Percentiles rank a stretch among this genome's conserved stretches.
Conservation (phyloP, 2,113 vertebrate genomes). For the Numenius arquata region DNA sequence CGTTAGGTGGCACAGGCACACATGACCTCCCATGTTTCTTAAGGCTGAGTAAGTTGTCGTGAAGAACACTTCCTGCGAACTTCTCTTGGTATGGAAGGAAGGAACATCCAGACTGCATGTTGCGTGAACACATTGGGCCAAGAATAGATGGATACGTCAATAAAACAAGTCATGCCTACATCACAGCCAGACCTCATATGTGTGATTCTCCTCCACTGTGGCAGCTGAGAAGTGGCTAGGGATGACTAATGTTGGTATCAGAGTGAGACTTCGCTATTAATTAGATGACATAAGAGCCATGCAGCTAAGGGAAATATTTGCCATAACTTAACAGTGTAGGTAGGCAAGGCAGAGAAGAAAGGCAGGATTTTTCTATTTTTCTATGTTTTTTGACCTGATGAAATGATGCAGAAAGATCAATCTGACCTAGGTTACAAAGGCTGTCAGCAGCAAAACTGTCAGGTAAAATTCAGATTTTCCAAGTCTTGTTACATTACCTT, state of each 20-base stretch:
- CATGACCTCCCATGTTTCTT: neutral
- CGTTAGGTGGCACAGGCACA: neutral
- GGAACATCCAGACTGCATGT: rapidly evolving
- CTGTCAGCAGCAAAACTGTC: neutral
- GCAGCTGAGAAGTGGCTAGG: neutral
- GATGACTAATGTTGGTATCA: neutral
- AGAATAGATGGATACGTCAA: neutral
- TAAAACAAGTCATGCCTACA: neutral
- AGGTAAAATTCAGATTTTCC: neutral
- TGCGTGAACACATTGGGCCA: neutral
- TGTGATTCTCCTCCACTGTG: neutral
- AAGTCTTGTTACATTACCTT: rapidly evolving
- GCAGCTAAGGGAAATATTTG: neutral
- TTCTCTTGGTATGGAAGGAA: neutral
- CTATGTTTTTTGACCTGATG: neutral
- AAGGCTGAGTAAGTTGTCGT: neutral
- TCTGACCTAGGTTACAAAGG: neutral
- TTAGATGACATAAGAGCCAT: neutral
- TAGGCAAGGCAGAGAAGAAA: neutral
- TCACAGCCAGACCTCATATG: neutral
- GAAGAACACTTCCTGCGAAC: neutral
- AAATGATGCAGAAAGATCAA: neutral
- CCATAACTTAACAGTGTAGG: neutral
- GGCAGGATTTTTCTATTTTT: neutral
- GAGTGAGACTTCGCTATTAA: neutral